Base-by-base conservation (phyloP, 2,113 vertebrate species). In the Cricetomys ansorgei region DNA sequence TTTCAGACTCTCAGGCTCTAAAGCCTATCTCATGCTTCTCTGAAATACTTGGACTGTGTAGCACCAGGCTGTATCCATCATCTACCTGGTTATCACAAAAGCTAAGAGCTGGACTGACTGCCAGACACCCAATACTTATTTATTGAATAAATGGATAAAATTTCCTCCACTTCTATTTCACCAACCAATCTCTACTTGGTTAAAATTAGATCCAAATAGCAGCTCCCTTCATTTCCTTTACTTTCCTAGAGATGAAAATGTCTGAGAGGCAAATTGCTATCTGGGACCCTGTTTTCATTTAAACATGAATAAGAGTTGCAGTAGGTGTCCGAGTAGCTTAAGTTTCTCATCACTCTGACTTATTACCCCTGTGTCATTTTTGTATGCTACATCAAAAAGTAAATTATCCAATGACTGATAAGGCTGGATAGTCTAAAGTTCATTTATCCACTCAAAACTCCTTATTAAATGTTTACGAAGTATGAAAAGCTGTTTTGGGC, bases 131-230 rank as follows among this genome's bases (percentile, higher is more conserved):
- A 64, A 21, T 75, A 59, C 48, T 43, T 59, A 94, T 91, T 84
- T 92, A 92, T 2, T 88, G 45, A 96, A 72, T 31, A 94, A 89
- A 92, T n/a, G 34, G 73, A 85, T 69, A 89, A 80, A 89, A n/a
- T 29, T 79, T 88, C 59, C 29, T 95, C 64, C 48, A 88, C 45
- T 93, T 91, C 62, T 69, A 3, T 95, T 92, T 91, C 67, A 84
- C n/a, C 50, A 92, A 62, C 11, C 75, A 93, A 55, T 88, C 76
- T 92, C 89, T 93, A 75, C 45, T 75, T 95, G 43, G 84, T 95
- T 87, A 97, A 93, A 96, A 95, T 94, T 62, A 95, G 72, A 89
- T 53, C 53, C 59, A 88, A 92, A 92, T 55, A 83, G 75, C 43
- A 91, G 45, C n/a, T 91, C 2, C 50, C 21, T 96, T 96, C 87